phyloP scores from a whole-genome alignment of 2,888 invertebrate species.

The Oxytorus armatus region DNA sequence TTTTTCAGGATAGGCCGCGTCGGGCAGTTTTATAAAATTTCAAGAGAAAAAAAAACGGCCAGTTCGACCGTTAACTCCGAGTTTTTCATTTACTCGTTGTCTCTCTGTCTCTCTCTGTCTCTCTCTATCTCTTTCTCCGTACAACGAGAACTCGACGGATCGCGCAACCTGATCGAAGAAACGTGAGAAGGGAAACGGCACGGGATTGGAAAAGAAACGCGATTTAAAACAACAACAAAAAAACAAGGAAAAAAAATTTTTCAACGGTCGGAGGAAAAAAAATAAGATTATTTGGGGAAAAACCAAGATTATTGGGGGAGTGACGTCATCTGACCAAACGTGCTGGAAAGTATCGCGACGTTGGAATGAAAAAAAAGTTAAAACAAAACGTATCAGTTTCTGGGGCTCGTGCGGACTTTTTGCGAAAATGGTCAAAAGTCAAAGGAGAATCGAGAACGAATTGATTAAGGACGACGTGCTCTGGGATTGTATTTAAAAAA shows the following conservation, averaged over 20 bases:
- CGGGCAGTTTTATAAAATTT: constrained; percentile 62
- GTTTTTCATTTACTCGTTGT: constrained; percentile 25
- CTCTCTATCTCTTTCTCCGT: constrained; percentile 19
- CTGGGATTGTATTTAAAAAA: constrained; percentile 3
- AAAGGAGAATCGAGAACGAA: constrained; percentile 24
- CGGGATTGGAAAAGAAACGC: constrained; percentile 10
- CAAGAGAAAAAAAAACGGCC: constrained; percentile 29
- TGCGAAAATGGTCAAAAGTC: constrained; percentile 1
- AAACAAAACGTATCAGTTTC: constrained; percentile 43
- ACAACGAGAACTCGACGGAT: constrained; percentile 28
- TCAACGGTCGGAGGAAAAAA: neutral
- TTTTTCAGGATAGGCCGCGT: constrained; percentile 55
- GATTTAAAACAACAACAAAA: constrained; percentile 22
- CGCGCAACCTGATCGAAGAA: constrained; percentile 27
- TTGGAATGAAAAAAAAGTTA: neutral
- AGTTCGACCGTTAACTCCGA: constrained; percentile 19
- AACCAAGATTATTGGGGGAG: constrained; percentile 19
- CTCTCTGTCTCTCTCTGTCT: constrained; percentile 5
- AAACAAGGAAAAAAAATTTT: constrained; percentile 23
- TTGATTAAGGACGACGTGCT: constrained; percentile 26
- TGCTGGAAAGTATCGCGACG: constrained; percentile 35
- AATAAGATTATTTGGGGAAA: too few species aligned
- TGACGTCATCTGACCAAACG: constrained; percentile 30
- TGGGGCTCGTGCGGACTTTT: constrained; percentile 49
- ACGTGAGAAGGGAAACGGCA: constrained; percentile 10